A percentile compares a stretch with the other conserved stretches of the same genome.
Conservation (phyloP, 2,113 vertebrate species). For the Rynchops niger region DNA sequence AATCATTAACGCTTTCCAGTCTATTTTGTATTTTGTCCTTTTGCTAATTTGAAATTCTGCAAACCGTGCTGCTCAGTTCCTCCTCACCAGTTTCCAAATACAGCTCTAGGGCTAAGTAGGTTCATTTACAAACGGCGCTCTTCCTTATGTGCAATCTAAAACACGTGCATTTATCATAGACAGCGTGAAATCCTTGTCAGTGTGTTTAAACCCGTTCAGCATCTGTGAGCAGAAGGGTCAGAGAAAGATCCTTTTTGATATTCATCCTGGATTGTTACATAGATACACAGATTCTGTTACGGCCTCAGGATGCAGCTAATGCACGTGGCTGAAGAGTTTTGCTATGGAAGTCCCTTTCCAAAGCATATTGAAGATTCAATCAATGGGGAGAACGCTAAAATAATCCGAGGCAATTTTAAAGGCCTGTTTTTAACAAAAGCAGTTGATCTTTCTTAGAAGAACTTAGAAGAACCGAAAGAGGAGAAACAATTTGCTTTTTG, state of each 20-base stretch:
- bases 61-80: not conserved
- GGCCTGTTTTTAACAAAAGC: not conserved
- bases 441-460: not conserved
- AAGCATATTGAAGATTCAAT: not conserved
- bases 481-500: not conserved
- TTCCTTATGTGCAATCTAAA: not conserved
- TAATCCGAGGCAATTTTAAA: not conserved
- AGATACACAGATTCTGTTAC: not conserved
- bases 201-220: not conserved
- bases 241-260: not conserved
- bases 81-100: not conserved
- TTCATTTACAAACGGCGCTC: not conserved
- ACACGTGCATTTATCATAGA: accelerated
- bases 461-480: not conserved
- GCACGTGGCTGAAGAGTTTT: accelerated
- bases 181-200: not conserved
- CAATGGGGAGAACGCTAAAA: not conserved
- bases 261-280: not conserved
- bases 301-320: not conserved
- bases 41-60: not conserved
- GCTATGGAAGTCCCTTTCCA: not conserved
- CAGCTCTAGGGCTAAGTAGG: not conserved
- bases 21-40: not conserved
- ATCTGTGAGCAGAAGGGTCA: not conserved
- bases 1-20: not conserved